These are phyloP conservation scores for Botia kubotai DNA, from an alignment of 2,797 vertebrate species.

Conservation along the genomic window DNA sequence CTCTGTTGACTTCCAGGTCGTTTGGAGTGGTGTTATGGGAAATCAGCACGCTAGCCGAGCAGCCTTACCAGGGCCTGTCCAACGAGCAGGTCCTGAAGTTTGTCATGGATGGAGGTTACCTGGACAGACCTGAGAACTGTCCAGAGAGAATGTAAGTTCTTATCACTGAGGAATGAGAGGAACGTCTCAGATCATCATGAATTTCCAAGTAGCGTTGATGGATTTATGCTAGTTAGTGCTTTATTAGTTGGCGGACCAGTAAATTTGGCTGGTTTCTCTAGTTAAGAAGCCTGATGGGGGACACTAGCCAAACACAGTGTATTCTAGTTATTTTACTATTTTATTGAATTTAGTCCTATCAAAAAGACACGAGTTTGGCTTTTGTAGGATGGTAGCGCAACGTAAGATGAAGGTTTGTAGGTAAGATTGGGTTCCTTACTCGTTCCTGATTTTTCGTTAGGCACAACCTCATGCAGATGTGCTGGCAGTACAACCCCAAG, in stretches of 20 bases:
- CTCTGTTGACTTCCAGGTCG: slow-evolving; percentile 79
- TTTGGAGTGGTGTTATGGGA: slow-evolving; percentile 98
- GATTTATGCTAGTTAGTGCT: no score
- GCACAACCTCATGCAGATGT: slow-evolving; percentile 95
- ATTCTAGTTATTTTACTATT: no score
- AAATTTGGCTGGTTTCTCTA: no score
- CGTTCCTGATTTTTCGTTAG: slow-evolving; percentile 67
- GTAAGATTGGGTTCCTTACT: no score
- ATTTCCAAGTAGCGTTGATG: not conserved
- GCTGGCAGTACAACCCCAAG: slow-evolving; percentile 98
- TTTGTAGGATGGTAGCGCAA: no score
- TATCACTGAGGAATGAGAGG: not conserved
- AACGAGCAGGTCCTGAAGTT: slow-evolving; percentile 98
- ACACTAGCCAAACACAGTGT: no score
- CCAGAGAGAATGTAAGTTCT: slow-evolving; percentile 91
- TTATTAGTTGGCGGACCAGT: no score
- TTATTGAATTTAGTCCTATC: no score
- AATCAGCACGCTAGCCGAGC: slow-evolving; percentile 93
- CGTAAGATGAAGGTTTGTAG: no score
- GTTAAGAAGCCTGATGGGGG: no score
- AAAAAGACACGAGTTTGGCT: no score
- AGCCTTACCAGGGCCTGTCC: slow-evolving; percentile 97
- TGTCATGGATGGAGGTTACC: slow-evolving; percentile 95
- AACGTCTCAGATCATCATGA: not conserved
- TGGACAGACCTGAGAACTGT: slow-evolving; percentile 93